Evolutionary conservation across 1,140 invertebrate species (phyloP), one percentile per base, ranked within the genome.

Genomic region (Potamilus streckersoni): DNA sequence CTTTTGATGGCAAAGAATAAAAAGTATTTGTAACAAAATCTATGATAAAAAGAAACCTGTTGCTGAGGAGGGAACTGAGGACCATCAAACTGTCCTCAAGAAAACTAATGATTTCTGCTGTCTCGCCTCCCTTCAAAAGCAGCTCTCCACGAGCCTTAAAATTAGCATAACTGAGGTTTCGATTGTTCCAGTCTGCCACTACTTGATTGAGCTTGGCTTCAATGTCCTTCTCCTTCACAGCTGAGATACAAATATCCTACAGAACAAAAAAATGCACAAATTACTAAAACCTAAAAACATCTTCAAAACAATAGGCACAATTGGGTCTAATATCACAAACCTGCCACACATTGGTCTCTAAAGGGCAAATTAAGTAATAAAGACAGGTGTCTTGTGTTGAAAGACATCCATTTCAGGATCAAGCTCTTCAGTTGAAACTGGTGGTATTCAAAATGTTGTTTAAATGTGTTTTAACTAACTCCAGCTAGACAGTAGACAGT

Each of bases 151-250:
- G 91, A 86, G 96, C 97, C 89, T 98, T 99, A 84, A 98, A 99
- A 1, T 94, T 94, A 92, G 96, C 94, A 87, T 98, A 98, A 0
- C 95, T 97, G 31, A 99, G 90, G 85, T 97, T 95, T 83, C 97
- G 94, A 0, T 94, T 93, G 0, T 95, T 95, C 97, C 97, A 99
- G 87, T 98, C 96, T 86, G 95, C 96, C 1, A 96, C 96, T 0
- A 98, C 96, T 89, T 96, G 95, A 68, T 95, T 92, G 19, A 98
- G 88, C 89, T 98, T 98, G 0, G 96, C 96, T 91, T 98, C 97
- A 79, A 98, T 98, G 86, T 98, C 97, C 83, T 97, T 96, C 87
- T 98, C 97, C 91, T 98, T 98, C 93, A 98, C 95, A 0, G 97
- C 96, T 58, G 96, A 97, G 87, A 98, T 98, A 88, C 96, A 98